phyloP scores from a whole-genome alignment of 2,113 vertebrate species.

The Sinocyclocheilus rhinocerous region DNA sequence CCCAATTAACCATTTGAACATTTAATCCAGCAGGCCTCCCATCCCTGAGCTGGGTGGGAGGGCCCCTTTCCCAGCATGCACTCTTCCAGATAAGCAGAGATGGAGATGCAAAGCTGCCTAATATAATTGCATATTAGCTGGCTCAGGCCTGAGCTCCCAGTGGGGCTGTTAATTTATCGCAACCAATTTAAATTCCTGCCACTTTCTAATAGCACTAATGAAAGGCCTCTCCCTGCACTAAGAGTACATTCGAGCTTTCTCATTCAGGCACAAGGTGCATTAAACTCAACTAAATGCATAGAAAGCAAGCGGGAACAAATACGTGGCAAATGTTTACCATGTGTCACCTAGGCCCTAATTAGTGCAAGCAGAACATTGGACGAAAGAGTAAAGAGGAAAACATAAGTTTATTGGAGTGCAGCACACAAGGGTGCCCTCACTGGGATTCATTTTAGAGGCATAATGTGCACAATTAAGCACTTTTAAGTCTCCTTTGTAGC shows the following conservation, averaged over 20 bases:
- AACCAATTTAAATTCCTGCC: slow-evolving; percentile 56
- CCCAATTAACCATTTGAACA: slow-evolving; percentile 48
- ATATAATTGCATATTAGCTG: slow-evolving; percentile 57
- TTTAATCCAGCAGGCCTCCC: slow-evolving; percentile 42
- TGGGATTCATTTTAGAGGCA: slow-evolving; percentile 39
- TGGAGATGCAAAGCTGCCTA: slow-evolving; percentile 54
- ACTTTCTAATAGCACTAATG: slow-evolving; percentile 59
- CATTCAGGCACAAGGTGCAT: slow-evolving; percentile 33
- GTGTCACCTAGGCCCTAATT: slow-evolving; percentile 49
- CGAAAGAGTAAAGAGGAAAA: slow-evolving; percentile 16
- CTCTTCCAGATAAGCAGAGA: slow-evolving; percentile 43
- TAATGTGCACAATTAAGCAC: slow-evolving; percentile 54
- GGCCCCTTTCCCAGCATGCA: slow-evolving; percentile 6
- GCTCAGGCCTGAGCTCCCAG: slow-evolving; percentile 51
- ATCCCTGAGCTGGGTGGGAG: slow-evolving; percentile 10
- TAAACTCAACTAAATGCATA: slow-evolving; percentile 37
- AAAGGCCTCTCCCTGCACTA: slow-evolving; percentile 41
- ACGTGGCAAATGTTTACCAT: slow-evolving; percentile 37
- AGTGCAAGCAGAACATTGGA: slow-evolving; percentile 22
- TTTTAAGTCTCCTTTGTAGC: slow-evolving; percentile 28
- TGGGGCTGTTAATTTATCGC: slow-evolving; percentile 54
- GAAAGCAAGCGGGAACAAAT: slow-evolving; percentile 40
- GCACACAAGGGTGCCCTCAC: slow-evolving; percentile 32
- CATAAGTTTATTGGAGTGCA: slow-evolving; percentile 29
- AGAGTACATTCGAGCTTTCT: slow-evolving; percentile 29